These are phyloP conservation scores for Amaurobius ferox DNA, from an alignment of 2,888 invertebrate species.

Conservation along the genomic window DNA sequence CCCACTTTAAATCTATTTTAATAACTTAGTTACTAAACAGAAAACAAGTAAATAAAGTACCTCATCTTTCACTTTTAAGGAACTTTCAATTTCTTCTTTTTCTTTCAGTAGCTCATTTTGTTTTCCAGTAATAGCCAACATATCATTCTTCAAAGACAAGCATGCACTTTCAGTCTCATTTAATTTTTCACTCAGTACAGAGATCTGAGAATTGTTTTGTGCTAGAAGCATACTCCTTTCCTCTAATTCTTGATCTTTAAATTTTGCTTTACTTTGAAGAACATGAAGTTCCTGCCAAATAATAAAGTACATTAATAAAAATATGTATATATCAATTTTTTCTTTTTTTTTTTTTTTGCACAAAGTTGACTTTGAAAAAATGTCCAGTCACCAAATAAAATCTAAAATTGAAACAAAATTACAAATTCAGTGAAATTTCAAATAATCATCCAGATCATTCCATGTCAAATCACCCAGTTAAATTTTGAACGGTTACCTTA, in stretches of 20 bases:
- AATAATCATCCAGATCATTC: no score
- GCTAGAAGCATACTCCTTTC: neutral
- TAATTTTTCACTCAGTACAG: neutral
- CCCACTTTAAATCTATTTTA: neutral
- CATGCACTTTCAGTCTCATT: conserved; percentile 30
- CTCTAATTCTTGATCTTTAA: conserved; percentile 12
- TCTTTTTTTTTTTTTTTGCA: no score
- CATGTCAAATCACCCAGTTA: no score
- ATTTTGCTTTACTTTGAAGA: neutral
- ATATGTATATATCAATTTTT: no score
- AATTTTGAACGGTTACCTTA: no score
- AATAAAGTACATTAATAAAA: no score
- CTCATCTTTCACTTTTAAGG: conserved; percentile 28
- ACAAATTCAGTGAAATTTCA: no score
- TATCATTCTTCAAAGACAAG: conserved; percentile 11
- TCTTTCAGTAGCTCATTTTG: conserved; percentile 15
- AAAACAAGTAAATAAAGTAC: conserved; percentile 17
- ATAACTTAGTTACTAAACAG: neutral
- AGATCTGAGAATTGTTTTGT: conserved; percentile 34
- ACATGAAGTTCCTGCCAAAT: no score
- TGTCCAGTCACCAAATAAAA: no score
- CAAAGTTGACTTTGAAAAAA: no score
- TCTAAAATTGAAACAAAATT: no score
- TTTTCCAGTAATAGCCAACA: neutral
- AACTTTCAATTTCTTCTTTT: conserved; percentile 6